phyloP scores from a whole-genome alignment of 1,140 invertebrate species.

The Drosophila quadrilineata region DNA sequence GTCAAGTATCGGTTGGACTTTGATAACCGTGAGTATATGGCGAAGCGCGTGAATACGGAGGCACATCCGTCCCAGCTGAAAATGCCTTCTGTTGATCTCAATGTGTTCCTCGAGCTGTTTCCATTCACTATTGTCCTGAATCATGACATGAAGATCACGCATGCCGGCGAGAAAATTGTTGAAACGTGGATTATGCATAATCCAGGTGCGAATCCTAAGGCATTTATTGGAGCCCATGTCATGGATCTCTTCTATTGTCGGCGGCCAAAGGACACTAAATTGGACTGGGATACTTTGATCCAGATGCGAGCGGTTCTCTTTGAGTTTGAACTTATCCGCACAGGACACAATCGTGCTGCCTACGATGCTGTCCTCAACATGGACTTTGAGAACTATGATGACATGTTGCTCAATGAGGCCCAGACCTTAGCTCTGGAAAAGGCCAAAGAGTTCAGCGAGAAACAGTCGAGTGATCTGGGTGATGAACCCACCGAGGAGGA shows the following conservation, averaged over 20 bases:
- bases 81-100: constrained; percentile 85
- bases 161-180: constrained; percentile 87
- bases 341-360: constrained; percentile 62
- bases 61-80: constrained; percentile 82
- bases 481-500: constrained; percentile 39
- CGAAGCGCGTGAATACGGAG: constrained; percentile 81
- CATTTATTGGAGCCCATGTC: constrained; percentile 85
- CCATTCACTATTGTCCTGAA: constrained; percentile 84
- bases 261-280: constrained; percentile 87
- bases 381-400: constrained; percentile 72
- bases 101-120: constrained; percentile 88
- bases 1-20: constrained; percentile 89
- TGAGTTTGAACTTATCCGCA: constrained; percentile 87
- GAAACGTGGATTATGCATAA: constrained; percentile 87
- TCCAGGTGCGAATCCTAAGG: constrained; percentile 78
- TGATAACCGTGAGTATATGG: constrained; percentile 89
- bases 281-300: constrained; percentile 88
- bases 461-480: constrained; percentile 22
- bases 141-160: constrained; percentile 73
- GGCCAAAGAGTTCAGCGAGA: constrained; percentile 48
- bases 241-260: constrained; percentile 87
- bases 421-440: constrained; percentile 52
- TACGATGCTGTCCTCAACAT: constrained; percentile 68
- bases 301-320: constrained; percentile 88
- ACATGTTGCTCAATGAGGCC: constrained; percentile 67